Percentiles rank a stretch among this genome's conserved stretches.
These are phyloP conservation scores for Sciurus niger DNA, from an alignment of 2,113 vertebrate species.

Conservation along the genomic window DNA sequence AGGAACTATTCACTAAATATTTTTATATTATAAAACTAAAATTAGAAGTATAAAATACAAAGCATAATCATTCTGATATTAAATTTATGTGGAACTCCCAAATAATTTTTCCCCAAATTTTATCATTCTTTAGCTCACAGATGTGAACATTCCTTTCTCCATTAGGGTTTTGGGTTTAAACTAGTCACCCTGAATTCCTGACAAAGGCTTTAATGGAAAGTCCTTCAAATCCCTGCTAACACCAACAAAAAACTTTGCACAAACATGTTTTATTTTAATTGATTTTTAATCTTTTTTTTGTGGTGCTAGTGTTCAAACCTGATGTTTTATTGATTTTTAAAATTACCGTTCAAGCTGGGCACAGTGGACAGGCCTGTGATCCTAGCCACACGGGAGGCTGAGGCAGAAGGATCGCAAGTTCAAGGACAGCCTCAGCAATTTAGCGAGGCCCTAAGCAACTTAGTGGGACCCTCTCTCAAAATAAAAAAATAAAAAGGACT, in stretches of 20 bases:
- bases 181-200: background rate
- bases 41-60: conserved; percentile 38
- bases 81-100: background rate
- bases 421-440: too few species aligned
- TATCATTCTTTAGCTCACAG: background rate
- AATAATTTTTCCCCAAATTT: background rate
- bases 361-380: too few species aligned
- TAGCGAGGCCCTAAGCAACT: too few species aligned
- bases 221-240: background rate
- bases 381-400: too few species aligned
- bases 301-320: too few species aligned
- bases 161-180: background rate
- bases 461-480: too few species aligned
- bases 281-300: too few species aligned
- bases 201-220: background rate
- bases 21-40: background rate
- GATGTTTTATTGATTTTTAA: background rate
- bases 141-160: background rate
- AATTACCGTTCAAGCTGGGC: background rate
- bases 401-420: too few species aligned
- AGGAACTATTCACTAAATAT: background rate
- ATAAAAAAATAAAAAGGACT: too few species aligned
- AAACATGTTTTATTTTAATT: background rate
- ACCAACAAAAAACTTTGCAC: conserved; percentile 1
- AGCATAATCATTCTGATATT: background rate